Evolutionary conservation across 2,888 invertebrate species (phyloP), one percentile per base, ranked within the genome.

Genomic region (Perdita meconis): DNA sequence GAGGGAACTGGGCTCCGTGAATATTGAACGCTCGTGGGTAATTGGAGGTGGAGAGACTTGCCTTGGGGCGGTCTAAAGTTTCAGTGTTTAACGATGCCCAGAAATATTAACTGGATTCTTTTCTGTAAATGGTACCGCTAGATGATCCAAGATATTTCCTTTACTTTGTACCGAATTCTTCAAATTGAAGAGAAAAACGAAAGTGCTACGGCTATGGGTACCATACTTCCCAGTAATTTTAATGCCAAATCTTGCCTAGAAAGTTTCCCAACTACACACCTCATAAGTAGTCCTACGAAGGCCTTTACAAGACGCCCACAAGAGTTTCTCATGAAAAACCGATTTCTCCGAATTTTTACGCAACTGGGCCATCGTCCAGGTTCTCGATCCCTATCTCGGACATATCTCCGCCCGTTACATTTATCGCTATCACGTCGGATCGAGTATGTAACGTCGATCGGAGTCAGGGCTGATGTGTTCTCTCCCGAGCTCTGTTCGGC

Each of bases 401-500:
- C 69, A 68, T 36, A 57, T 51, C 40, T 1, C 10, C 22, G 34
- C 47, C 53, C 24, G 75, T 60, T 75, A 73, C 66, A 73, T 75
- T 75, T 75, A 47, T 73, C 72, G 74, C 53, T 65, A 65, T 47
- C 53, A 22, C 16, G 44, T n/a, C 13, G 63, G 56, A 63, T 71
- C 16, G 60, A 3, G 30, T 22, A 42, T 36, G 42, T 36, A 59
- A 59, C 65, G 74, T 77, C 60, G 65, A 53, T 34, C 42, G 42
- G 42, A 50, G 36, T 55, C 53, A 6, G 8, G 34, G 26, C 10
- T 42, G 57, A 75, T 70, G 61, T 53, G 44, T 80, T 78, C 79
- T 76, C 16, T 30, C 68, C 66, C 66, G 57, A 53, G 68, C 78
- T 66, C 78, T 30, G 30, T 69, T 79, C 80, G 84, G 69, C 82